Conservation (phyloP, 2,888 invertebrate species). For the Rhynchonema sp. region DNA sequence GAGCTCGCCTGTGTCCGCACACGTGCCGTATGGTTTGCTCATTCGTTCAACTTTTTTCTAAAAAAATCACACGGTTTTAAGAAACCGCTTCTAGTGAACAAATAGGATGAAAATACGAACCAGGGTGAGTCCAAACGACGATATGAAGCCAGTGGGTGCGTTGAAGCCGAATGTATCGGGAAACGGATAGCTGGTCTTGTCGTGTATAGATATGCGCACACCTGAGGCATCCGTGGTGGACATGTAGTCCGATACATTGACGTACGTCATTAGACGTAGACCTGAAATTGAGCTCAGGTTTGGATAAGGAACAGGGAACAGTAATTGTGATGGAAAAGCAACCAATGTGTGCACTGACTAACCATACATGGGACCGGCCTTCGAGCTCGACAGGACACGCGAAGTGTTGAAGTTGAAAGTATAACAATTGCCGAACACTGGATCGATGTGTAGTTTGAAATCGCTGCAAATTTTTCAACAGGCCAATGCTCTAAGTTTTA, state of each 20-base stretch:
- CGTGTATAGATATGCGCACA: conserved; percentile 24
- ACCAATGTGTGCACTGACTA: no score
- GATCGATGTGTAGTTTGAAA: conserved; percentile 19
- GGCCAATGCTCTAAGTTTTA: no score
- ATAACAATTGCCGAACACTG: conserved; percentile 24
- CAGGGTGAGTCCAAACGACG: conserved; percentile 20
- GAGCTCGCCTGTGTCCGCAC: conserved; percentile 8
- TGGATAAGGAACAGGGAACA: neutral
- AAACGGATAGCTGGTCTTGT: conserved; percentile 17
- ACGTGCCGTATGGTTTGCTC: conserved; percentile 13
- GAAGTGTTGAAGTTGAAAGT: conserved; percentile 19
- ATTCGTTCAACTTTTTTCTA: conserved; percentile 19
- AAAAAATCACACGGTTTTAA: neutral
- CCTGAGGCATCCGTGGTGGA: conserved; percentile 23
- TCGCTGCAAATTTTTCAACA: conserved; percentile 2
- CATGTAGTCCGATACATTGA: conserved; percentile 23
- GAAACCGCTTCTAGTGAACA: no score
- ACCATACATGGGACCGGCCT: conserved; percentile 21
- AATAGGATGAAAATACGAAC: no score
- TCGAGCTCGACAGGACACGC: conserved; percentile 12
- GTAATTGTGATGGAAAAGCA: no score
- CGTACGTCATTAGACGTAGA: conserved; percentile 21
- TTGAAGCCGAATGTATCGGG: conserved; percentile 21
- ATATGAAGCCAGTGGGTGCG: conserved; percentile 20
- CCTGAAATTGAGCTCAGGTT: conserved; percentile 9